Evolutionary conservation across 1,140 invertebrate genomes (phyloP).

Genomic region (Drosophila repletoides): DNA sequence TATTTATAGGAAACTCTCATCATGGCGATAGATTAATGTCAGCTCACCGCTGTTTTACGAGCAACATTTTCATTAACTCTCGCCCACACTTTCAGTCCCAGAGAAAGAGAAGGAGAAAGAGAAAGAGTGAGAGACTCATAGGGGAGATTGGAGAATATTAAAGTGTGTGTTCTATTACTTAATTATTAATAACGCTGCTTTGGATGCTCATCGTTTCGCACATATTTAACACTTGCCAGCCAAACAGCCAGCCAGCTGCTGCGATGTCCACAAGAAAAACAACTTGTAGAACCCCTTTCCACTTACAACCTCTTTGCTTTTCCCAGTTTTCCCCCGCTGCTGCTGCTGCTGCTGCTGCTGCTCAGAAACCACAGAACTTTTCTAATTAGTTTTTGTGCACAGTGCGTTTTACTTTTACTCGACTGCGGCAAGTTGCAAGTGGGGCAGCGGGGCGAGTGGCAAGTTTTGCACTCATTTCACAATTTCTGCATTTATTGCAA

Average conservation of each 20-base stretch:
- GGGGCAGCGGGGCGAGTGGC: background rate
- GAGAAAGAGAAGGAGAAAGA: background rate
- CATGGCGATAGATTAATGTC: slow-evolving; percentile 13
- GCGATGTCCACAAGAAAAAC: slow-evolving; percentile 41
- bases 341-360: background rate
- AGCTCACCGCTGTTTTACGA: slow-evolving; percentile 20
- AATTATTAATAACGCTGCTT: slow-evolving; percentile 43
- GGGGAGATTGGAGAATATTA: slow-evolving; percentile 16
- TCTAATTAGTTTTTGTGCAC: slow-evolving; percentile 49
- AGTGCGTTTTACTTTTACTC: slow-evolving; percentile 43
- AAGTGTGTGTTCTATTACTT: slow-evolving; percentile 47
- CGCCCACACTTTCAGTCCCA: background rate
- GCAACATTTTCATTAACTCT: slow-evolving; percentile 31
- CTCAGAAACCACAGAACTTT: slow-evolving; percentile 32
- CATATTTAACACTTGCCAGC: slow-evolving; percentile 17
- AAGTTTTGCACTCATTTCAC: slow-evolving; percentile 15
- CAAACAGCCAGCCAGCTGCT: too few species aligned
- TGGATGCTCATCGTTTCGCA: slow-evolving; percentile 32
- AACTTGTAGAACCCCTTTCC: slow-evolving; percentile 4
- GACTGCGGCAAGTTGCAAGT: slow-evolving; percentile 27
- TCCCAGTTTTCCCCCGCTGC: background rate
- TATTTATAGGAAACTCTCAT: slow-evolving; percentile 10
- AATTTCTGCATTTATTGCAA: slow-evolving; percentile 27
- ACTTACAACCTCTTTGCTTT: background rate
- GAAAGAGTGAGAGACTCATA: too few species aligned